Evolutionary conservation across 2,797 vertebrate genomes (phyloP).

Genomic region (Coregonus suidteri): DNA sequence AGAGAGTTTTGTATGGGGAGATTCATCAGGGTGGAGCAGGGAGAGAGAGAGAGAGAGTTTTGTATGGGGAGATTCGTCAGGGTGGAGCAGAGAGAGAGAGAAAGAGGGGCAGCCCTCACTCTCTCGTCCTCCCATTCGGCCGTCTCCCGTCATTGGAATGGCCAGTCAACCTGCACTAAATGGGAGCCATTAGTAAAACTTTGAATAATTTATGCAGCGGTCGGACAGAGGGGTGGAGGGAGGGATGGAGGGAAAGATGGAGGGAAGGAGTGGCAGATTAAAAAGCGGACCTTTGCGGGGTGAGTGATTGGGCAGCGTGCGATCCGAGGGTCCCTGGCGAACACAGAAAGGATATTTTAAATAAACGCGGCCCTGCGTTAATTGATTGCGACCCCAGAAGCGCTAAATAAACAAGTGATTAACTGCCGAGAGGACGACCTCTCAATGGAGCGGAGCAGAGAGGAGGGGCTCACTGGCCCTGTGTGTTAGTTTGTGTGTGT

Average conservation of each 20-base stretch:
- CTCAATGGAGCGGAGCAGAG: conserved; percentile 35
- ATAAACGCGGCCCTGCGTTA: conserved; percentile 69
- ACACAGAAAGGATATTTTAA: conserved; percentile 74
- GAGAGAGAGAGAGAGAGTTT: conserved; percentile 25
- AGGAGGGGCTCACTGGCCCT: conserved; percentile 44
- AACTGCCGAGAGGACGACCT: conserved; percentile 69
- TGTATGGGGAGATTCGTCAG: conserved; percentile 54
- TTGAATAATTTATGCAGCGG: conserved; percentile 72
- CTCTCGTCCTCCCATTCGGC: background rate
- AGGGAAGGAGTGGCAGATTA: conserved; percentile 60
- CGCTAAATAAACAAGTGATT: conserved; percentile 78
- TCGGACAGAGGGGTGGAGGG: conserved; percentile 39
- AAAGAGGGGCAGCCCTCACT: no score
- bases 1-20: no score
- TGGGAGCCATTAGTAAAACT: conserved; percentile 72
- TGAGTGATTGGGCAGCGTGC: conserved; percentile 65
- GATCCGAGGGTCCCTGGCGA: conserved; percentile 52
- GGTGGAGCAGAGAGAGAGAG: no score
- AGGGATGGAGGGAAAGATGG: conserved; percentile 20
- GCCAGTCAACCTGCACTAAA: conserved; percentile 64
- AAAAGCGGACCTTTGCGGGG: conserved; percentile 67
- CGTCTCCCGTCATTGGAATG: conserved; percentile 64
- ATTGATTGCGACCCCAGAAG: conserved; percentile 72
- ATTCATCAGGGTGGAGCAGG: no score
- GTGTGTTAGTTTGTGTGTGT: background rate